These are phyloP conservation scores for Stegastes partitus DNA, from an alignment of 2,113 vertebrate genomes.

Conservation along the genomic window DNA sequence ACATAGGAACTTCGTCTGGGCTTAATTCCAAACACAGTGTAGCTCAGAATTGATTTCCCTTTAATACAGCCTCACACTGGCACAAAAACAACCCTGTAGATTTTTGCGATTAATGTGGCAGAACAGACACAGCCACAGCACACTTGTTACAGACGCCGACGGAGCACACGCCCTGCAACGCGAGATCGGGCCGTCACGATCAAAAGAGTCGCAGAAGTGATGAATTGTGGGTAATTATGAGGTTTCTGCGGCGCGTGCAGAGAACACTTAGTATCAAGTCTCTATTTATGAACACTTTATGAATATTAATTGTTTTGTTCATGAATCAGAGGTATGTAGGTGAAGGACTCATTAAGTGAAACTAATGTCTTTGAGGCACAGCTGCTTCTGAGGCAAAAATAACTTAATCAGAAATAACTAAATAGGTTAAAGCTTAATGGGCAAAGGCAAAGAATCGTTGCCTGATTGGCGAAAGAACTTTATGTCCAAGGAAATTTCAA, in stretches of 20 bases:
- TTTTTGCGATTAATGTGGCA: conserved; percentile 61
- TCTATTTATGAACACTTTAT: conserved; percentile 41
- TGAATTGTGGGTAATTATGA: conserved; percentile 63
- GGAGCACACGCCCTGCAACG: conserved; percentile 18
- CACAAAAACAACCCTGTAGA: conserved; percentile 45
- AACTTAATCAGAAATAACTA: conserved; percentile 26
- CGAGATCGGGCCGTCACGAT: conserved; percentile 34
- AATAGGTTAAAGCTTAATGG: conserved; percentile 17
- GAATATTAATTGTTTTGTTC: conserved; percentile 55
- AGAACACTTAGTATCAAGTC: conserved; percentile 45
- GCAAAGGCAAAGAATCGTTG: background rate
- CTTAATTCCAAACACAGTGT: conserved; percentile 64
- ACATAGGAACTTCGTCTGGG: conserved; percentile 61
- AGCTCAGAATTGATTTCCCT: conserved; percentile 68
- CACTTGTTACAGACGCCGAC: conserved; percentile 13
- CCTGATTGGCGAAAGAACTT: background rate
- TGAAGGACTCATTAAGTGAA: conserved; percentile 45
- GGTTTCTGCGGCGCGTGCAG: conserved; percentile 4
- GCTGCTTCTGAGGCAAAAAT: conserved; percentile 3
- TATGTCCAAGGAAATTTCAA: background rate
- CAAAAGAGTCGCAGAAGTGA: conserved; percentile 43
- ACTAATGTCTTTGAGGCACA: conserved; percentile 20
- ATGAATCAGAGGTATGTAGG: conserved; percentile 36
- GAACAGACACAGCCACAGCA: conserved; percentile 21
- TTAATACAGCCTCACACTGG: conserved; percentile 37